Percentiles rank a stretch among this genome's conserved stretches.
Conservation (phyloP, 1,140 invertebrate genomes). For the Cyphomyrmex costatus region DNA sequence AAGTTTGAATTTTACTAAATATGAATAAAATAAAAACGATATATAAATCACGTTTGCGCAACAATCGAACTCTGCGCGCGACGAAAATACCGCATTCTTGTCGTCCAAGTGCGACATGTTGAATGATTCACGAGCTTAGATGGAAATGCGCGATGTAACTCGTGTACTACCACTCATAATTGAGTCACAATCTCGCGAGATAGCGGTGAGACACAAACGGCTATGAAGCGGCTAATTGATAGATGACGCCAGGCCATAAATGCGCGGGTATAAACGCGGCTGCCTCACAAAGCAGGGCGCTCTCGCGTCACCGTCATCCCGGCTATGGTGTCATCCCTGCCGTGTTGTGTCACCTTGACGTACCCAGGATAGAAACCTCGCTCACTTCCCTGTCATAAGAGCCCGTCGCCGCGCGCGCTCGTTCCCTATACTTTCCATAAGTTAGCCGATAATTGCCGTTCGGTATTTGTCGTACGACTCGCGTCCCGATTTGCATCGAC, state of each 20-base stretch:
- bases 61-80: neutral
- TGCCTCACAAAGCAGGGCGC: conserved; percentile 33
- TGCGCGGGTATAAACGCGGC: conserved; percentile 54
- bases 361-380: conserved; percentile 77
- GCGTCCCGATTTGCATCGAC: conserved; percentile 24
- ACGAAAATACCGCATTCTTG: neutral
- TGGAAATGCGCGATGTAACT: conserved; percentile 45
- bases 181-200: conserved; percentile 46
- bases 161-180: conserved; percentile 27
- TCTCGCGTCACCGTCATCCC: conserved; percentile 23
- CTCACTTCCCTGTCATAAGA: conserved; percentile 81
- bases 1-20: neutral
- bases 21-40: conserved; percentile 23
- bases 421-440: conserved; percentile 79
- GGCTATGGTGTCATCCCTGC: conserved; percentile 73
- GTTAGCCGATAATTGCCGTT: conserved; percentile 78
- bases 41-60: conserved; percentile 10
- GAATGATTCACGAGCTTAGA: conserved; percentile 59
- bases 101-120: neutral
- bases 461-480: conserved; percentile 75
- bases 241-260: conserved; percentile 56
- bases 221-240: conserved; percentile 61
- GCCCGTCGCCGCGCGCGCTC: conserved; percentile 68
- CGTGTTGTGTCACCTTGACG: conserved; percentile 79
- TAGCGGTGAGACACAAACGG: conserved; percentile 30